Evolutionary conservation across 1,140 invertebrate species (phyloP), one percentile per base, ranked within the genome.

Genomic region (Atta cephalotes): DNA sequence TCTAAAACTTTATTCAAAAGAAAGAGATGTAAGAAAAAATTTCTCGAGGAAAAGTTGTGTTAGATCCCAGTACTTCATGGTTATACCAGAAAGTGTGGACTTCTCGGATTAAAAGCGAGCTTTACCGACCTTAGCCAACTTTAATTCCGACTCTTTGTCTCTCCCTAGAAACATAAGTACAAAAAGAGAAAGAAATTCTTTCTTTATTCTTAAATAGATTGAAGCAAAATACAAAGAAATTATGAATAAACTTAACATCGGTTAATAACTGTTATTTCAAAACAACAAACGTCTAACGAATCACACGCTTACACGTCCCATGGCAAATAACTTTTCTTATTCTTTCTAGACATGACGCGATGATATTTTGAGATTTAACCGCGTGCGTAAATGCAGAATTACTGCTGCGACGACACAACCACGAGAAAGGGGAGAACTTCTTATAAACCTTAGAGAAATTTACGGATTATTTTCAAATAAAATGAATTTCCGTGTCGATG

Each of bases 391-490:
- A 84, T 76, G 70, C 58, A n/a, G n/a, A 74, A 62, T 84, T 74
- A 82, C 56, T 31, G 25, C 39, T 39, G 51, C 35, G 78, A 39
- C 7, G 16, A 16, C 7, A 14, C 18, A 31, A 5, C 35, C 39
- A 18, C 28, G 18, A 25, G 14, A 56, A 21, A 53, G 7, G n/a
- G 16, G 62, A 18, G 51, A 21, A 39, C 21, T 7, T 9, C 18
- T 0, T 2, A 76, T 70, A 84, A 51, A 71, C 51, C n/a, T 21
- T 63, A 0, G 58, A 25, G 45, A 76, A 76, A 76, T 62, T 45
- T 39, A 14, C 51, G 28, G 80, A 74, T 84, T 62, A 82, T 76
- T 51, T 62, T 18, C 39, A 58, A 84, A 18, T 84, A 63, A 82
- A 82, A 82, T 12, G 45, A 51, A 84, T 62, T 62, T 82, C 49